A percentile compares a stretch with the other conserved stretches of the same genome.
Evolutionary conservation across 2,888 invertebrate species (phyloP).

Genomic region (Diaprepes abbreviatus): DNA sequence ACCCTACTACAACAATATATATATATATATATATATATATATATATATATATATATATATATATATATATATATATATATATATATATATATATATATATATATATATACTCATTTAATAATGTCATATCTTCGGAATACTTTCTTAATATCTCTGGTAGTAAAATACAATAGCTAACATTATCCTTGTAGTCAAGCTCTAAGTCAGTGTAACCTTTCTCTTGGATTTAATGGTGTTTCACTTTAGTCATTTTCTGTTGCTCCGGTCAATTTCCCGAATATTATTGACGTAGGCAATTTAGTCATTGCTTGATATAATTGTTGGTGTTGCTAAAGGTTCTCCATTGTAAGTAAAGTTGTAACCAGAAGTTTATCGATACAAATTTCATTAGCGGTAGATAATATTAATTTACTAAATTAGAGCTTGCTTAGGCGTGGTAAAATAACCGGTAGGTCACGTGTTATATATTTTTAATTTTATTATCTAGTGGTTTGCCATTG

Average conservation of each 20-base stretch:
- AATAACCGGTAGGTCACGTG: background rate
- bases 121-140: too few species aligned
- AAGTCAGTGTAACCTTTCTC: background rate
- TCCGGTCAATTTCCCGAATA: background rate
- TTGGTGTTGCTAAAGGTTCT: background rate
- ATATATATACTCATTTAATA: too few species aligned
- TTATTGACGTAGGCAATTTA: conserved; percentile 8
- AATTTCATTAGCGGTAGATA: background rate
- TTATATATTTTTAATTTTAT: background rate
- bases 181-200: background rate
- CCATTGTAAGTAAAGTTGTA: background rate
- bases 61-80: too few species aligned
- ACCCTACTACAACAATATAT: too few species aligned
- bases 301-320: background rate
- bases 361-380: background rate
- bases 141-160: background rate
- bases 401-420: too few species aligned
- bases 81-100: too few species aligned
- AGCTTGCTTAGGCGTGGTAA: background rate
- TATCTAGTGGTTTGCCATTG: background rate
- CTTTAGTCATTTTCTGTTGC: background rate
- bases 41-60: too few species aligned
- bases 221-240: background rate
- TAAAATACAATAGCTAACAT: background rate
- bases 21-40: too few species aligned